Conservation (phyloP, 2,113 vertebrate genomes). For the Catagonus wagneri region DNA sequence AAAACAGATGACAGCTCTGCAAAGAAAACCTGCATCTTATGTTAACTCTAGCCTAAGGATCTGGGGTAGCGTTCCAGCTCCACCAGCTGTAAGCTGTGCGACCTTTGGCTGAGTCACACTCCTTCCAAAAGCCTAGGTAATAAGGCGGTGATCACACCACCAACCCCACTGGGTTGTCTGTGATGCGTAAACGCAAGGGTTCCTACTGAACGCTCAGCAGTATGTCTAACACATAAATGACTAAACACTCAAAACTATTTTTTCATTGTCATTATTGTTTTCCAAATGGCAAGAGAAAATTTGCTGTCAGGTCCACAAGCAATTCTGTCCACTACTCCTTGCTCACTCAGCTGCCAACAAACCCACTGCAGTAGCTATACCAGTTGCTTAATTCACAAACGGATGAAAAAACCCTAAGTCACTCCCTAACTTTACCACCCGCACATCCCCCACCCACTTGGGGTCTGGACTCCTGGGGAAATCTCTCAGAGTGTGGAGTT, state of each 20-base stretch:
- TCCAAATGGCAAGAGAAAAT: neutral
- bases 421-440: neutral
- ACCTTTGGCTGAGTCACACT: neutral
- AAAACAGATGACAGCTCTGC: neutral
- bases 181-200: neutral
- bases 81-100: neutral
- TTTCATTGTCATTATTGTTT: neutral
- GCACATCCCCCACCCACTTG: neutral
- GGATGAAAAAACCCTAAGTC: neutral
- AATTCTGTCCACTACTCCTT: neutral
- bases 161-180: neutral
- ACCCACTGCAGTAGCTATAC: neutral
- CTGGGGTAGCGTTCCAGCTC: neutral
- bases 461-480: neutral
- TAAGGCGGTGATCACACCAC: neutral
- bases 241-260: neutral
- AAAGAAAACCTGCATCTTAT: neutral
- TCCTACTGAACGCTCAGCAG: neutral
- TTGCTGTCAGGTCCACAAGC: neutral
- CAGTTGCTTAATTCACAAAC: neutral
- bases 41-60: neutral
- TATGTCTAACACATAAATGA: neutral
- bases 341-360: neutral
- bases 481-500: neutral
- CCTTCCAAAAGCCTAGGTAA: neutral